Percentiles rank a stretch among this genome's conserved stretches.
Conservation (phyloP, 2,888 invertebrate genomes). For the Trichopria drosophilae region DNA sequence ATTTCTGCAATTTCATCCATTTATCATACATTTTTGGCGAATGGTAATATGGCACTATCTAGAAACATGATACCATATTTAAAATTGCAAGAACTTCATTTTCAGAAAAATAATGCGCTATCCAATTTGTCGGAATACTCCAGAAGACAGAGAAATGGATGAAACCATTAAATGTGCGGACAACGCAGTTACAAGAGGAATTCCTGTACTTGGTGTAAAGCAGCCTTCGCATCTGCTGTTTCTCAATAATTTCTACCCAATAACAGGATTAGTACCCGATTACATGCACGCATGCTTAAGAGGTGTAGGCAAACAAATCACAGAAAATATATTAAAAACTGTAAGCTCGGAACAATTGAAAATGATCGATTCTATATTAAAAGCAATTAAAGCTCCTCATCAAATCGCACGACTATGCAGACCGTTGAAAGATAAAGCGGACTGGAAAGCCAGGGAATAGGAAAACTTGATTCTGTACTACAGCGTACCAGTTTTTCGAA, state of each 20-base stretch:
- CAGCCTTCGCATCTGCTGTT: constrained; percentile 6
- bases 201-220: constrained; percentile 14
- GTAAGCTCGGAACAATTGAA: constrained; percentile 1
- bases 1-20: no score
- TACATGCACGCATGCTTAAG: constrained; percentile 20
- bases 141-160: not conserved
- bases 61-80: no score
- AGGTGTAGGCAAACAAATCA: constrained; percentile 15
- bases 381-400: constrained; percentile 5
- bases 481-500: constrained; percentile 24
- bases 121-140: no score
- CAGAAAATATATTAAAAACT: constrained; percentile 13
- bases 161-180: no score
- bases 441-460: constrained; percentile 30
- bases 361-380: constrained; percentile 3
- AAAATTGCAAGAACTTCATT: no score
- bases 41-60: no score
- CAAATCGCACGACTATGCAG: constrained; percentile 17
- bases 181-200: no score
- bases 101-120: no score
- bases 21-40: no score
- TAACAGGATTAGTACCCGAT: constrained; percentile 22
- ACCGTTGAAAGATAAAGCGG: constrained; percentile 7
- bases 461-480: constrained; percentile 29
- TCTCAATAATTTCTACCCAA: constrained; percentile 20